Base-by-base conservation (phyloP, 2,797 vertebrate genomes). In the Hipposideros larvatus region DNA sequence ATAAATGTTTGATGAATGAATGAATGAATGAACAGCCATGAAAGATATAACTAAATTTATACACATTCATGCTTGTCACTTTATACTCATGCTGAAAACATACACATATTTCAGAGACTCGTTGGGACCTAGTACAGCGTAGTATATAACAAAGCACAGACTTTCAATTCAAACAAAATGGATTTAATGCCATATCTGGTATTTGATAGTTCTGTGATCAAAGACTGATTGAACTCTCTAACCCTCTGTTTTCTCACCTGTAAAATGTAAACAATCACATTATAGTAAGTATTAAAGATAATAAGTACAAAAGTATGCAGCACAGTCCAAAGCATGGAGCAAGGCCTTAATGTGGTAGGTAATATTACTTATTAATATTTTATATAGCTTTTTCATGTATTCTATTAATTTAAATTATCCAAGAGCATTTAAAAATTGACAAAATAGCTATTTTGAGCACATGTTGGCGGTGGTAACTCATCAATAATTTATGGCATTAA, bases 31-130 rank as follows among this genome's bases (percentile, higher is more conserved):
- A 71, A 74, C 74, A 34, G 10, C 37, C 28, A 70, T 95, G n/a
- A 63, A 90, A 26, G 68, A 71, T n/a, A 93, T 96, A 94, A 97
- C n/a, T 95, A 96, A 97, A 96, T 97, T 37, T 87, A 80, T 31
- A 43, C 59, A 37, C 53, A 96, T 74, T 93, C 91, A 91, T 59
- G 41, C 34, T 89, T 93, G 59, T 61, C 43, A 92, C 95, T 98
- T 98, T 96, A 93, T 97, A 95, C 70, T 96, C 86, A 84, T 95
- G 86, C 18, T 90, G 94, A 93, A 97, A 75, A 11, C 19, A 15
- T 48, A 80, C 0, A 1, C 83, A 37, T 94, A 95, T 96, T 97
- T 96, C 83, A 95, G 61, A 65, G 51, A 87, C n/a, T 96, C 26
- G 91, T 0, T 75, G 59, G 51, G 73, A 74, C 63, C 96, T 2